These are phyloP conservation scores for Pangasius macronema DNA, from an alignment of 2,797 vertebrate species.

Conservation along the genomic window DNA sequence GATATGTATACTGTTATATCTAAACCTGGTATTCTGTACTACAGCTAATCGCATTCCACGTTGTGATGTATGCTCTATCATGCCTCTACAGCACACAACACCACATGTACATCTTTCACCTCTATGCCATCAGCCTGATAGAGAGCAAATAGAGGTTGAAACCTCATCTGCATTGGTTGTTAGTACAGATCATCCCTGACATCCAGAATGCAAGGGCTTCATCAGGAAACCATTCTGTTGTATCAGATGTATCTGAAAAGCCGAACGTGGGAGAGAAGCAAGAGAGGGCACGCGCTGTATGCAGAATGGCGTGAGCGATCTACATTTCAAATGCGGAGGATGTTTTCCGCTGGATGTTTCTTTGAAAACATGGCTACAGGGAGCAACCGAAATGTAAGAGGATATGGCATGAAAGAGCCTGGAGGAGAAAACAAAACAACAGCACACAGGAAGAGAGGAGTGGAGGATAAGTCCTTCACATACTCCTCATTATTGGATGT, in stretches of 20 bases:
- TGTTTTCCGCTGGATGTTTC: constrained; percentile 79
- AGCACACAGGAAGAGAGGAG: constrained; percentile 65
- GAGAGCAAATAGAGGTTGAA: constrained; percentile 52
- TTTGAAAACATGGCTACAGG: constrained; percentile 76
- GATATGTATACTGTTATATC: background rate
- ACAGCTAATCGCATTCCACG: too few relatives aligned
- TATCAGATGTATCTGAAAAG: constrained; percentile 72
- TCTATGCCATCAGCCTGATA: constrained; percentile 49
- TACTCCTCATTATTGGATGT: constrained; percentile 40
- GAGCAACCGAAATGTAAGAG: constrained; percentile 78
- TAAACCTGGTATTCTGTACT: background rate
- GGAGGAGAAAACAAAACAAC: constrained; percentile 74
- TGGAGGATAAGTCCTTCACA: constrained; percentile 51
- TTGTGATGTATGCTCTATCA: background rate
- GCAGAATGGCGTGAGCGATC: constrained; percentile 69
- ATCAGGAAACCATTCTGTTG: constrained; percentile 69
- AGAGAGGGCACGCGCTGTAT: constrained; percentile 71
- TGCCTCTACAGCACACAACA: constrained; percentile 30
- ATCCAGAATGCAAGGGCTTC: constrained; percentile 64
- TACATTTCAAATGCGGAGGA: constrained; percentile 80
- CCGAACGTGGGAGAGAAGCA: constrained; percentile 57
- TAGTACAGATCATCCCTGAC: constrained; percentile 73
- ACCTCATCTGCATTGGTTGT: constrained; percentile 69
- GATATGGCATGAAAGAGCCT: constrained; percentile 78
- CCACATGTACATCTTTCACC: constrained; percentile 36